Evolutionary conservation across 2,113 vertebrate genomes (phyloP).

Genomic region (Pica pica): DNA sequence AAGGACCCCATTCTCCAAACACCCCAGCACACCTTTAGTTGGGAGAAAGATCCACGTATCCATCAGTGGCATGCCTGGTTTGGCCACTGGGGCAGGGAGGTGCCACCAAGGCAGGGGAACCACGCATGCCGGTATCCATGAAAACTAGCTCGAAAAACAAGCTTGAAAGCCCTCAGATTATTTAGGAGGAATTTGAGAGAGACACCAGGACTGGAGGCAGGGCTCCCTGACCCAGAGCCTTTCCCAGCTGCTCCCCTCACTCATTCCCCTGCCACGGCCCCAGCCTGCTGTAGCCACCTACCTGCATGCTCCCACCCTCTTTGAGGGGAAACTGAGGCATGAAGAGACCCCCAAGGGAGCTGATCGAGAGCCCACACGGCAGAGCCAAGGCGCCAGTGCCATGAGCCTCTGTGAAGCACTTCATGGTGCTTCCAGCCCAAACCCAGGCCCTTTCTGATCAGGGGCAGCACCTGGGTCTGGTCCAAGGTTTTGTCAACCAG

Average conservation of each 20-base stretch:
- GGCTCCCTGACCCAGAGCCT: not conserved
- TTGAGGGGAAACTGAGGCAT: not conserved
- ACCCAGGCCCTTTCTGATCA: not conserved
- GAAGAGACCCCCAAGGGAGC: not conserved
- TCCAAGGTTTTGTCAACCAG: not conserved
- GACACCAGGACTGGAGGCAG: rapidly evolving
- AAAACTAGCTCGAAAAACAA: not conserved
- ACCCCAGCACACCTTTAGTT: not conserved
- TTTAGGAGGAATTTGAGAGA: not conserved
- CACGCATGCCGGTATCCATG: rapidly evolving
- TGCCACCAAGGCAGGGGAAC: not conserved
- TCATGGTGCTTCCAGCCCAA: not conserved
- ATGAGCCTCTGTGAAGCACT: not conserved
- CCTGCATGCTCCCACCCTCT: rapidly evolving
- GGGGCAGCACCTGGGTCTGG: not conserved
- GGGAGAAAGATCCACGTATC: not conserved
- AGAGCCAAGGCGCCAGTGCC: not conserved
- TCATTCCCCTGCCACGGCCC: not conserved
- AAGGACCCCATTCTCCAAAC: not conserved
- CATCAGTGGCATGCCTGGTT: not conserved
- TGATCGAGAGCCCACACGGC: rapidly evolving
- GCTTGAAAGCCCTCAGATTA: not conserved
- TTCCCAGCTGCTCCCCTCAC: not conserved
- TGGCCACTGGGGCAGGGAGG: not conserved
- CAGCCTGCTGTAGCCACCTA: not conserved